Conservation (phyloP, 1,140 invertebrate species). For the Andrena cerasifolii region DNA sequence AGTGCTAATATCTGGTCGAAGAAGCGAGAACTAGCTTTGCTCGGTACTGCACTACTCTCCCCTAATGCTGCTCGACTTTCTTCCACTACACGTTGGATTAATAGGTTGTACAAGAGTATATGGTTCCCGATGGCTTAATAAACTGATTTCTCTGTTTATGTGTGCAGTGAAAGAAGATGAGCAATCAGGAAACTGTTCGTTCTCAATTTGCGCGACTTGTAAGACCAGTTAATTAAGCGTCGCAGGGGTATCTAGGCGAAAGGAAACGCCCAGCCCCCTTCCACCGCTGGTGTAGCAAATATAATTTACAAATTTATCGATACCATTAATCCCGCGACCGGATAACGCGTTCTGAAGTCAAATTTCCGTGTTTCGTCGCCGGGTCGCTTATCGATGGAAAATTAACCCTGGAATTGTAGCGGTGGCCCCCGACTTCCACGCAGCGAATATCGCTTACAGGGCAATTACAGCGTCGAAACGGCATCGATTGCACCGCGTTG, state of each 20-base stretch:
- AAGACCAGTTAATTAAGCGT: constrained; percentile 38
- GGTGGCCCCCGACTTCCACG: background rate
- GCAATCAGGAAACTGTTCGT: background rate
- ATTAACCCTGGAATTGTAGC: constrained; percentile 34
- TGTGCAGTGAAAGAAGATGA: no score
- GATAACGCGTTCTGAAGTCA: constrained; percentile 21
- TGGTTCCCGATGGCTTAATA: no score
- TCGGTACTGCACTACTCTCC: no score
- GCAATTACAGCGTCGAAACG: constrained; percentile 13
- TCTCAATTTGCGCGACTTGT: constrained; percentile 9
- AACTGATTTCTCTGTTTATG: background rate
- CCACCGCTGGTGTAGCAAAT: constrained; percentile 21
- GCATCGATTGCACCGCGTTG: constrained; percentile 30
- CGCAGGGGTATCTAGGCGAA: constrained; percentile 37
- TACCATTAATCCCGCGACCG: constrained; percentile 20
- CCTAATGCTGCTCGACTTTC: no score
- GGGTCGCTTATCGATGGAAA: constrained; percentile 23
- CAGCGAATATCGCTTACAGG: constrained; percentile 15
- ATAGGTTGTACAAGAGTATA: no score
- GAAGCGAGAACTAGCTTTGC: no score
- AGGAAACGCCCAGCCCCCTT: no score
- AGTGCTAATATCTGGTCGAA: no score
- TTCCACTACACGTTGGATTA: no score
- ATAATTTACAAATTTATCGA: constrained; percentile 50
- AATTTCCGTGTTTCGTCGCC: constrained; percentile 37